Percentiles rank a stretch among this genome's conserved stretches.
Conservation (phyloP, 2,888 invertebrate genomes). For the Parnassius glacialis region DNA sequence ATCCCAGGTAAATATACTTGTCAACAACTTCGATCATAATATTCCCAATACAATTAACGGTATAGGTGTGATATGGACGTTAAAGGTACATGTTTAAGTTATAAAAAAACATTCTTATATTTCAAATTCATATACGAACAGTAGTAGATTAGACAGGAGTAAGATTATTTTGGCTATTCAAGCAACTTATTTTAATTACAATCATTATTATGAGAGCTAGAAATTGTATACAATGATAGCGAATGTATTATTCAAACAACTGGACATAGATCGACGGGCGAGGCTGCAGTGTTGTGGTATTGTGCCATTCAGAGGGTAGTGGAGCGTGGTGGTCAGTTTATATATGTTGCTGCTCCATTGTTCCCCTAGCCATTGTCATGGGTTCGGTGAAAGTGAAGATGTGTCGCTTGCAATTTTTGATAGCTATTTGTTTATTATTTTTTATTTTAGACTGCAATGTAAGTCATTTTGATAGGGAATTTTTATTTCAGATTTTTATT, state of each 20-base stretch:
- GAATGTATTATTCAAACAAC: constrained; percentile 23
- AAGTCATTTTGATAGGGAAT: constrained; percentile 8
- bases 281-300: constrained; percentile 23
- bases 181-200: constrained; percentile 1
- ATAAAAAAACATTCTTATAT: no score
- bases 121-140: not conserved
- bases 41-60: no score
- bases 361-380: constrained; percentile 38
- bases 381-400: constrained; percentile 41
- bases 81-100: no score
- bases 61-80: no score
- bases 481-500: not conserved
- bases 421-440: constrained; percentile 18
- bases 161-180: constrained; percentile 14
- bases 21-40: no score
- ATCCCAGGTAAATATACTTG: no score
- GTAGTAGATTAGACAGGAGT: not conserved
- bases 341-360: constrained; percentile 28
- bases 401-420: constrained; percentile 40
- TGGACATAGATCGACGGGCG: constrained; percentile 5
- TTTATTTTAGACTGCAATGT: constrained; percentile 13
- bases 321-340: constrained; percentile 53
- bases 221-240: constrained; percentile 18
- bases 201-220: constrained; percentile 22
- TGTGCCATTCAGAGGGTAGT: constrained; percentile 33